Evolutionary conservation across 2,888 invertebrate genomes (phyloP), one percentile per base, ranked within the genome.

Genomic region (Gerris lacustris): DNA sequence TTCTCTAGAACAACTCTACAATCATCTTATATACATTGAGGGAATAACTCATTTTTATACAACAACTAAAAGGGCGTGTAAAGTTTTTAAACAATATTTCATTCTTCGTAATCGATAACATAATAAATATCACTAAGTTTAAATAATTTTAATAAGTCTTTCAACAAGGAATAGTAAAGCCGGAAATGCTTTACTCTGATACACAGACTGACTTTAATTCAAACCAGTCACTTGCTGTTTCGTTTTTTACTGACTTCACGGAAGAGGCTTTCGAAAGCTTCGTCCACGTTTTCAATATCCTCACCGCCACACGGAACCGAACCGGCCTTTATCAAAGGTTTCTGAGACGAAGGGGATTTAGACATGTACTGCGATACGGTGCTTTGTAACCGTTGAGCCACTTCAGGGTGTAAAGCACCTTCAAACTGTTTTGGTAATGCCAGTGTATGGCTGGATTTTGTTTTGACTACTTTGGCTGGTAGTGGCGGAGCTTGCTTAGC

Each of bases 201-300:
- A 31, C 31, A 31, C 31, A 31, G 31, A 31, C 31, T 31, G 31
- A 31, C 31, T 31, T 31, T 31, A 31, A 31, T 31, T 31, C 31
- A 31, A 31, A 31, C 31, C 31, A 55, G 9, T 70, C 68, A 73
- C 70, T 75, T 73, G 70, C 72, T 72, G 66, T 72, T 74, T 68
- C 72, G 71, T 67, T 73, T 74, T 72, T 70, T 73, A 70, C 69
- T 75, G 67, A 70, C 73, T 73, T 77, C 77, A 71, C 74, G 74
- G 72, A 93, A 91, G 77, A 94, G 85, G 81, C 89, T 88, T 80
- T 94, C 93, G 83, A 94, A 94, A 76, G 91, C 91, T 83, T 88
- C 88, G 80, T 94, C 94, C 73, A 92, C 90, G 82, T 92, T 91
- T 6, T 78, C 78, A 11, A 79, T 74, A 72, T 78, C 77, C 70